phyloP scores from a whole-genome alignment of 2,113 vertebrate species.

The Ameiurus melas region DNA sequence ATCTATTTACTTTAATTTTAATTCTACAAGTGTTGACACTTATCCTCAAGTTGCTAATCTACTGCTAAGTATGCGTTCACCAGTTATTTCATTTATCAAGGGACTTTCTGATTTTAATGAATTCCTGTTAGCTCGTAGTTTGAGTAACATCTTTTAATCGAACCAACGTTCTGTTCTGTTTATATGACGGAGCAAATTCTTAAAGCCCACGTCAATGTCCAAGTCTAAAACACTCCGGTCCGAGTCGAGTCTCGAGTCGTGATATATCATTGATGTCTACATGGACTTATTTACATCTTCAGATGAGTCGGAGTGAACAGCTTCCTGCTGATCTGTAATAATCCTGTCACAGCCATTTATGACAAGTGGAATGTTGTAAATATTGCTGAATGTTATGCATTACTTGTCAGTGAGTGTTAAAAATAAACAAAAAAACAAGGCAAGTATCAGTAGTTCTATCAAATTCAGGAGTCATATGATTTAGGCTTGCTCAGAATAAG shows the following conservation, averaged over 20 bases:
- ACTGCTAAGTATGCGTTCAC: no score
- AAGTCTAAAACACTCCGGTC: not conserved
- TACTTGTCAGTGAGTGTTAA: not conserved
- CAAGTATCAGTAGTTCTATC: not conserved
- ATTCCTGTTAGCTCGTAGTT: not conserved
- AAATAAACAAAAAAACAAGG: not conserved
- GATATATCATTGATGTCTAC: not conserved
- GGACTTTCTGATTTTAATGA: not conserved
- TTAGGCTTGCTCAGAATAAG: conserved; percentile 6
- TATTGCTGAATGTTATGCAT: not conserved
- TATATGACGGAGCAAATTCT: not conserved
- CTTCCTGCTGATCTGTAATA: not conserved
- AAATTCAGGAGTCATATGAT: not conserved
- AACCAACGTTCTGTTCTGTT: not conserved
- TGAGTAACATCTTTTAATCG: not conserved
- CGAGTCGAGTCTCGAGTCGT: not conserved
- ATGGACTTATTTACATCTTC: not conserved
- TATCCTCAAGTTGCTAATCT: no score
- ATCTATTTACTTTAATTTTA: no score
- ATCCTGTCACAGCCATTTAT: not conserved
- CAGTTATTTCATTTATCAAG: not conserved
- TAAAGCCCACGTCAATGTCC: not conserved
- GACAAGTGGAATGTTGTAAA: not conserved
- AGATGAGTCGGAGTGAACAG: not conserved
- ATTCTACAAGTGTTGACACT: no score